Conservation (phyloP, 2,888 invertebrate genomes). For the Scaptomyza flava region DNA sequence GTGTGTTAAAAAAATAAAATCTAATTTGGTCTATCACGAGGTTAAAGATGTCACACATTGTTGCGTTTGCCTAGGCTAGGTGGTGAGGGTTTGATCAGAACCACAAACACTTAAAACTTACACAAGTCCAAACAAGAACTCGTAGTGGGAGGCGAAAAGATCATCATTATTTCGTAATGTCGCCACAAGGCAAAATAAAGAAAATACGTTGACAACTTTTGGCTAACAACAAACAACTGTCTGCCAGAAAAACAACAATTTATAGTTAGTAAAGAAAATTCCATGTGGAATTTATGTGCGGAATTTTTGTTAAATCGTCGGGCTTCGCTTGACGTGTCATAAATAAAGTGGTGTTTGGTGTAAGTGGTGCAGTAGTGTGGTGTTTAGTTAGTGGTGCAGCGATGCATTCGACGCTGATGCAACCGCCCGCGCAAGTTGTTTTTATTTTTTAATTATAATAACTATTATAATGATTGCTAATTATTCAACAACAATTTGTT, state of each 20-base stretch:
- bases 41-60: conserved; percentile 47
- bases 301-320: conserved; percentile 62
- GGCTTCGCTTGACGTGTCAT: conserved; percentile 61
- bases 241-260: conserved; percentile 46
- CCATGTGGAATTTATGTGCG: conserved; percentile 69
- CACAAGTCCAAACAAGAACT: conserved; percentile 25
- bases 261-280: conserved; percentile 63
- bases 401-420: conserved; percentile 58
- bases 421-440: conserved; percentile 57
- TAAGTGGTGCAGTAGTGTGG: conserved; percentile 56
- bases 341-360: conserved; percentile 57
- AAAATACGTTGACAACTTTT: conserved; percentile 62
- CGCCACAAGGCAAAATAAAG: conserved; percentile 30
- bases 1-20: conserved; percentile 33
- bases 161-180: conserved; percentile 60
- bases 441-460: conserved; percentile 56
- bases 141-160: conserved; percentile 55
- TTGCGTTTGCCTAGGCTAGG: conserved; percentile 16
- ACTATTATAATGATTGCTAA: conserved; percentile 73
- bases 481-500: conserved; percentile 76
- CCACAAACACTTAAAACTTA: conserved; percentile 11
- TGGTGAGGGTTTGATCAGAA: conserved; percentile 14
- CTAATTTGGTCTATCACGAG: conserved; percentile 44
- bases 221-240: conserved; percentile 65
- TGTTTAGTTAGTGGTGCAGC: conserved; percentile 54